Conservation (phyloP, 2,888 invertebrate genomes). For the Seira sanloemensis region DNA sequence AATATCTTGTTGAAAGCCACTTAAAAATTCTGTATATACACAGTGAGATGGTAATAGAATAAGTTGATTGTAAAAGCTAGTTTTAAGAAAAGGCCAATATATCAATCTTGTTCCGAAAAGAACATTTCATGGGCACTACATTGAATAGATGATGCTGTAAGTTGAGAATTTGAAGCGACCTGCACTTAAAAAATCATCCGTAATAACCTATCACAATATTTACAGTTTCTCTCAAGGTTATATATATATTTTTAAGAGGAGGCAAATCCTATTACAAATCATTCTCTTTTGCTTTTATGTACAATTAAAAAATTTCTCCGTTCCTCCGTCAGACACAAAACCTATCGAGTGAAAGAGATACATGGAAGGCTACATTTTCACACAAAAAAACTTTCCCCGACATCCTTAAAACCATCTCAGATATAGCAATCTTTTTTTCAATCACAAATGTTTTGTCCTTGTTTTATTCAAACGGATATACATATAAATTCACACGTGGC, state of each 20-base stretch:
- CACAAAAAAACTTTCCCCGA: constrained; percentile 39
- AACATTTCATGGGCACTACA: too few relatives aligned
- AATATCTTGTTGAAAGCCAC: not conserved
- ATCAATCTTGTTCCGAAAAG: too few relatives aligned
- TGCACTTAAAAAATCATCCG: not conserved
- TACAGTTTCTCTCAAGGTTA: not conserved
- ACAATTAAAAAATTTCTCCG: too few relatives aligned
- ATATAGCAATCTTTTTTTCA: too few relatives aligned
- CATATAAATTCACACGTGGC: not conserved
- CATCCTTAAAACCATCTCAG: not conserved
- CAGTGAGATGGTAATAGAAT: not conserved
- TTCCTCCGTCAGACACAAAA: too few relatives aligned
- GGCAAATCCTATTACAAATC: not conserved
- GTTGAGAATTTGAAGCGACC: not conserved
- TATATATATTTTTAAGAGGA: not conserved
- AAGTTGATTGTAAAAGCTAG: too few relatives aligned
- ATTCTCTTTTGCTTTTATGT: not conserved
- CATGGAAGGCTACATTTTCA: constrained; percentile 62
- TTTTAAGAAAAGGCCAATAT: too few relatives aligned
- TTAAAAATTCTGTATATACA: not conserved
- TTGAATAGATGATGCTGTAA: not conserved
- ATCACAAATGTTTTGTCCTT: too few relatives aligned
- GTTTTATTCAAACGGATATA: too few relatives aligned
- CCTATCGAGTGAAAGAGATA: constrained; percentile 43
- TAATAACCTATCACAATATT: too few relatives aligned